These are phyloP conservation scores for Eilema caniola DNA, from an alignment of 2,888 invertebrate species.

Conservation along the genomic window DNA sequence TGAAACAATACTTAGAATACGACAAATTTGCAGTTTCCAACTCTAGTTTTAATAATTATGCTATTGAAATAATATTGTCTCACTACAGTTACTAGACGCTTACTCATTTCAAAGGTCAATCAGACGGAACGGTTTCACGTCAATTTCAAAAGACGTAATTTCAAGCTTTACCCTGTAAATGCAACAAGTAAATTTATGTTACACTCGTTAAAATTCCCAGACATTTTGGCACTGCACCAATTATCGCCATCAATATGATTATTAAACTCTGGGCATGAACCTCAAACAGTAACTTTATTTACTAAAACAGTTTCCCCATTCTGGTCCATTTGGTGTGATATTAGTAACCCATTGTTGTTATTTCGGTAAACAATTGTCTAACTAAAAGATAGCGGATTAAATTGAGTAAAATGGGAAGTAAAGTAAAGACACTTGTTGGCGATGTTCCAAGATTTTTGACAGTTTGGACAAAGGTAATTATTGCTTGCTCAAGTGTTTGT, in stretches of 20 bases:
- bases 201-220: slow-evolving; percentile 65
- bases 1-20: too few species aligned
- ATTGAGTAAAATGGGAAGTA: slow-evolving; percentile 29
- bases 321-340: slow-evolving; percentile 30
- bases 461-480: slow-evolving; percentile 50
- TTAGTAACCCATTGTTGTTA: slow-evolving; percentile 46
- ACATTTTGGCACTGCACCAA: slow-evolving; percentile 65
- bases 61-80: too few species aligned
- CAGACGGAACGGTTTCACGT: slow-evolving; percentile 20
- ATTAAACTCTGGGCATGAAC: slow-evolving; percentile 39
- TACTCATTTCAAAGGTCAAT: not conserved
- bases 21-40: not conserved
- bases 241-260: slow-evolving; percentile 50
- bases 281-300: slow-evolving; percentile 35
- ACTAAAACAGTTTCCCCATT: slow-evolving; percentile 30
- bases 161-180: slow-evolving; percentile 33
- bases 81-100: not conserved
- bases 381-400: slow-evolving; percentile 32
- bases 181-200: slow-evolving; percentile 38
- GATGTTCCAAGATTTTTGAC: slow-evolving; percentile 40
- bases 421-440: slow-evolving; percentile 46
- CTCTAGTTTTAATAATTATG: not conserved
- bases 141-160: slow-evolving; percentile 25
- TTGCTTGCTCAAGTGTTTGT: slow-evolving; percentile 28
- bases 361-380: slow-evolving; percentile 52